Conservation (phyloP, 2,113 vertebrate species). For the Hylia prasina region DNA sequence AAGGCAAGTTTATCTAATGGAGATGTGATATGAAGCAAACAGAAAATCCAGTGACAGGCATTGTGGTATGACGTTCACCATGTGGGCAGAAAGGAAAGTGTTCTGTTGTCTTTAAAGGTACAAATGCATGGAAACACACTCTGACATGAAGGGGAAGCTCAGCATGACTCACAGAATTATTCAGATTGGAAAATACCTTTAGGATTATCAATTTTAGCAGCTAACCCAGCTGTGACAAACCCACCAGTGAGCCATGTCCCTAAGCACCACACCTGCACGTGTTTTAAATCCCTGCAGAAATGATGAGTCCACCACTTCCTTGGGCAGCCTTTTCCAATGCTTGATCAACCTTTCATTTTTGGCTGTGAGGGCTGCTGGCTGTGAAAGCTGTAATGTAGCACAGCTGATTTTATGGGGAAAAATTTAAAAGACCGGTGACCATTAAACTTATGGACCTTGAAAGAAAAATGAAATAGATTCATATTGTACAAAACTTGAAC, state of each 20-base stretch:
- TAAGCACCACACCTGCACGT: neutral
- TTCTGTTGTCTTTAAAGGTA: neutral
- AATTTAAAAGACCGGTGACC: neutral
- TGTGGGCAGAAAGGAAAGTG: neutral
- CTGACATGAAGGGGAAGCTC: neutral
- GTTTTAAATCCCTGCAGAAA: neutral
- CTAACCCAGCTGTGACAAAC: neutral
- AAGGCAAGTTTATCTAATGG: neutral
- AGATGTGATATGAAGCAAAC: neutral
- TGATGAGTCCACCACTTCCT: neutral
- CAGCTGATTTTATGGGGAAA: neutral
- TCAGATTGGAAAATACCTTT: neutral
- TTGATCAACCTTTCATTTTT: neutral
- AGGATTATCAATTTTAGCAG: neutral
- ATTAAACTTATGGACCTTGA: slow-evolving; percentile 22
- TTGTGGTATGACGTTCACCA: neutral
- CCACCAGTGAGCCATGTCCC: neutral
- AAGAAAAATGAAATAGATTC: neutral
- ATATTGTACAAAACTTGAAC: neutral
- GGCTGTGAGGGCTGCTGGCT: neutral
- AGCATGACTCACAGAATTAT: neutral
- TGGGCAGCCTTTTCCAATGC: neutral
- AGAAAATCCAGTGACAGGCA: neutral
- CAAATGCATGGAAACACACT: neutral
- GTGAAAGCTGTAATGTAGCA: neutral